Base-by-base conservation (phyloP, 35 echinoderm and acorn worm genomes). In the Ptychodera flava region DNA sequence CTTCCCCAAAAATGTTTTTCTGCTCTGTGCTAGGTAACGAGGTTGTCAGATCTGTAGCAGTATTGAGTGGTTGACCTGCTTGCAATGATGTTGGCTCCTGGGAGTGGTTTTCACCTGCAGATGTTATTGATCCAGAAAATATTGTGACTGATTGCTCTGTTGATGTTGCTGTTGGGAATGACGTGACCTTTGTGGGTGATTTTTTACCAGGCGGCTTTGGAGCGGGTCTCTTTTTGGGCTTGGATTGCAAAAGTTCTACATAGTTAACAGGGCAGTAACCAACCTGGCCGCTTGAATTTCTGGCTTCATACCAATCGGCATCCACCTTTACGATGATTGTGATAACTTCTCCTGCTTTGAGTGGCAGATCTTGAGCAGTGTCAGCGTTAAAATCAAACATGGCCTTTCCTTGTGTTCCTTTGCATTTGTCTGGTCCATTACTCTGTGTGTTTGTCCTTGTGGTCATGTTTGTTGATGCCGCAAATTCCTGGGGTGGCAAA, bases 321-420 rank as follows among this genome's bases (percentile, higher is more conserved):
- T 94, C 96, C 0, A 90, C 52, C 36, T 88, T 83, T 28, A 86
- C 85, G 35, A 99, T 45, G 1, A 99, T 88, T 28, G 92, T 94
- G 16, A 99, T 80, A 14, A 94, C 81, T 22, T 99, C 92, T 1
- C 93, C 93, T 75, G 92, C 81, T 36, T 94, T 92, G 27, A 90
- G 92, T 12, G 34, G 78, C 22, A 99, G 35, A 80, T 99, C 96
- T 52, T 92, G 90, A 36, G 84, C 87, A 80, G 84, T 94, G 86
- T 94, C 92, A 32, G 93, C 90, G 16, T 87, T 88, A 78, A 99
- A 99, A 78, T 99, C 96, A 86, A 92, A 99, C 22, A 99, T 86
- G 1, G 94, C 89, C 82, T 89, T 94, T 0, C 78, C 96, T 76
- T 90, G 82, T n/a, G n/a, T n/a, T n/a, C n/a, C n/a, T 75, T 97